Conservation (phyloP, 1,140 invertebrate species). For the Penaeus vannamei region DNA sequence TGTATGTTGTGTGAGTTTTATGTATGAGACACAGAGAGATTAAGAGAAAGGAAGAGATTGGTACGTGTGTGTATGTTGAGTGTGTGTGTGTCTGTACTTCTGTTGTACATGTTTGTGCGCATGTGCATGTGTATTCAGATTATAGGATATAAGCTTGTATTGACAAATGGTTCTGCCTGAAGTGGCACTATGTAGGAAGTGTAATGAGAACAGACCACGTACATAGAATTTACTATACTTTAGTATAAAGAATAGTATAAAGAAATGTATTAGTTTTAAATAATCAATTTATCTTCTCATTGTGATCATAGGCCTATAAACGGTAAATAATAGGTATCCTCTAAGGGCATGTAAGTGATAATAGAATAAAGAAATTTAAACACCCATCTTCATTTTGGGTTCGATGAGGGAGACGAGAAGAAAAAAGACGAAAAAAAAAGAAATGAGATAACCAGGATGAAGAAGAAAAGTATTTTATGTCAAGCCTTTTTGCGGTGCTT, state of each 20-base stretch:
- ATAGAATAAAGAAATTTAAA: conserved; percentile 29
- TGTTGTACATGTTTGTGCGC: conserved; percentile 41
- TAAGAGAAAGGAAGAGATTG: no score
- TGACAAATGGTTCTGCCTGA: conserved; percentile 31
- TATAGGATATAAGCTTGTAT: conserved; percentile 7
- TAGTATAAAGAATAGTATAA: conserved; percentile 52
- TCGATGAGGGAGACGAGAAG: not conserved
- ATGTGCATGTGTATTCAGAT: not conserved
- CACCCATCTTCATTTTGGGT: not conserved
- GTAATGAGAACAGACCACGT: conserved; percentile 29
- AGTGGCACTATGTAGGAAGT: conserved; percentile 1
- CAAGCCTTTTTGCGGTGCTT: conserved; percentile 44
- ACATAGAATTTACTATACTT: conserved; percentile 38
- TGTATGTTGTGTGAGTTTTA: no score
- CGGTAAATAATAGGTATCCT: conserved; percentile 48
- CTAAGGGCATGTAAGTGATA: conserved; percentile 55
- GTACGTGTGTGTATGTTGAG: no score
- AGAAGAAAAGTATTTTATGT: not conserved
- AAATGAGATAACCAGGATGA: no score
- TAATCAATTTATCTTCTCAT: conserved; percentile 50
- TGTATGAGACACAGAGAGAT: no score
- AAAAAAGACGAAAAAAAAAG: no score
- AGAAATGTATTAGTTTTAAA: conserved; percentile 53
- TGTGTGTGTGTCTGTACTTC: no score
- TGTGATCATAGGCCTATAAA: conserved; percentile 61